Conservation (phyloP, 2,888 invertebrate species). For the Drosophila pseudotakahashii region DNA sequence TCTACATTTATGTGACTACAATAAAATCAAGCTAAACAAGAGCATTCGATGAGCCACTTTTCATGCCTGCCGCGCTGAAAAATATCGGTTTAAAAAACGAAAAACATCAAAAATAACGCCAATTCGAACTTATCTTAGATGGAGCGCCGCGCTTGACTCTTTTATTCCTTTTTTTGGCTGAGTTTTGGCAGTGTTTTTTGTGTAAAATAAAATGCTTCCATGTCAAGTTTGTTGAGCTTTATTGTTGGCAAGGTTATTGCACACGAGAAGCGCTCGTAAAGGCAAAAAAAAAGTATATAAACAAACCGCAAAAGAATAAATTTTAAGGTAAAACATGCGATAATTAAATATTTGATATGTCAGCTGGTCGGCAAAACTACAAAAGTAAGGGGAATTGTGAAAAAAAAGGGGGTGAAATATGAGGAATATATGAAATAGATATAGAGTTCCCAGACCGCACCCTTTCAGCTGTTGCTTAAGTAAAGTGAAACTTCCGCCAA, state of each 20-base stretch:
- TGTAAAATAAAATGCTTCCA: conserved; percentile 47
- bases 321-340: conserved; percentile 45
- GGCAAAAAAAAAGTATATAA: conserved; percentile 18
- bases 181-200: conserved; percentile 29
- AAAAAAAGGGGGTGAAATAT: not conserved
- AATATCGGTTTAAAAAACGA: conserved; percentile 22
- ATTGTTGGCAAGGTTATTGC: conserved; percentile 62
- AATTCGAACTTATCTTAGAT: conserved; percentile 69
- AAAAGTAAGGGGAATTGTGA: conserved; percentile 21
- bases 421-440: not conserved
- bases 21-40: conserved; percentile 35
- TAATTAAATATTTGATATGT: conserved; percentile 73
- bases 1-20: conserved; percentile 5
- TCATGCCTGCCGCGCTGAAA: conserved; percentile 49
- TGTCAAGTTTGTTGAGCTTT: conserved; percentile 52
- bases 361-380: conserved; percentile 58
- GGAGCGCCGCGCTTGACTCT: conserved; percentile 30
- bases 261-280: conserved; percentile 47
- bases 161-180: conserved; percentile 28
- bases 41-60: conserved; percentile 57
- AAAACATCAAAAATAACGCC: conserved; percentile 46
- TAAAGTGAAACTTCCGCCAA: conserved; percentile 31
- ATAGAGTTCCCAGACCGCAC: conserved; percentile 23
- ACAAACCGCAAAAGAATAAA: conserved; percentile 47
- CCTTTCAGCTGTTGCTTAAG: conserved; percentile 1